Conservation (phyloP, 2,113 vertebrate genomes). For the Castor canadensis region DNA sequence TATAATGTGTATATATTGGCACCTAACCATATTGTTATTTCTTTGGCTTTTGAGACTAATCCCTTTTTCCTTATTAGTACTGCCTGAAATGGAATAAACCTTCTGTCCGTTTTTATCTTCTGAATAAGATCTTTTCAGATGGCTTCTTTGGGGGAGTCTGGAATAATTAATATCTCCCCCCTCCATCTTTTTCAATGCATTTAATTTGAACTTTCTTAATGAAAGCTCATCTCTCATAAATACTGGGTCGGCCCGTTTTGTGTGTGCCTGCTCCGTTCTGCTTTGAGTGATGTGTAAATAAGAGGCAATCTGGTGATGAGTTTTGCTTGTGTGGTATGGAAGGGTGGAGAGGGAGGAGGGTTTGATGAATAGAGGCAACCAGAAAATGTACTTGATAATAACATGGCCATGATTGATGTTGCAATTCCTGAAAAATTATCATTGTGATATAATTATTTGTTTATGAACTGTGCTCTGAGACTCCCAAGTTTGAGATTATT, state of each 20-base stretch:
- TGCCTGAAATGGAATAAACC: constrained; percentile 55
- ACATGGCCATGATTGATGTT: constrained; percentile 70
- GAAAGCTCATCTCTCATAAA: constrained; percentile 78
- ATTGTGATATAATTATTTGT: constrained; percentile 84
- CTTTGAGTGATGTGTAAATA: constrained; percentile 77
- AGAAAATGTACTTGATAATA: constrained; percentile 77
- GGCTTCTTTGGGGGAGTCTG: constrained; percentile 64
- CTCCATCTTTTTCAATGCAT: constrained; percentile 60
- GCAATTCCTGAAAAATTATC: constrained; percentile 79
- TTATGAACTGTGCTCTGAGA: constrained; percentile 82
- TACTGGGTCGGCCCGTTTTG: constrained; percentile 34
- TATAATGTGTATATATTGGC: not conserved
- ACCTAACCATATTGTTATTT: not conserved
- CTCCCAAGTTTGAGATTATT: constrained; percentile 83
- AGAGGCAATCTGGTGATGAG: constrained; percentile 78
- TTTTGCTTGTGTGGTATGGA: constrained; percentile 72
- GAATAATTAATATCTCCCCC: constrained; percentile 68
- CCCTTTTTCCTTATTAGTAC: constrained; percentile 7
- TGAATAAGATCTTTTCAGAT: constrained; percentile 63
- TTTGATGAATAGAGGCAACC: constrained; percentile 71
- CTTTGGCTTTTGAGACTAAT: constrained; percentile 38
- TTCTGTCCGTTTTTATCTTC: constrained; percentile 64
- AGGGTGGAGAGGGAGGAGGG: constrained; percentile 76
- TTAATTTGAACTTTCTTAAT: constrained; percentile 78
- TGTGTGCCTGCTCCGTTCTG: constrained; percentile 35